Evolutionary conservation across 2,888 invertebrate species (phyloP).

Genomic region (Mystacides longicornis): DNA sequence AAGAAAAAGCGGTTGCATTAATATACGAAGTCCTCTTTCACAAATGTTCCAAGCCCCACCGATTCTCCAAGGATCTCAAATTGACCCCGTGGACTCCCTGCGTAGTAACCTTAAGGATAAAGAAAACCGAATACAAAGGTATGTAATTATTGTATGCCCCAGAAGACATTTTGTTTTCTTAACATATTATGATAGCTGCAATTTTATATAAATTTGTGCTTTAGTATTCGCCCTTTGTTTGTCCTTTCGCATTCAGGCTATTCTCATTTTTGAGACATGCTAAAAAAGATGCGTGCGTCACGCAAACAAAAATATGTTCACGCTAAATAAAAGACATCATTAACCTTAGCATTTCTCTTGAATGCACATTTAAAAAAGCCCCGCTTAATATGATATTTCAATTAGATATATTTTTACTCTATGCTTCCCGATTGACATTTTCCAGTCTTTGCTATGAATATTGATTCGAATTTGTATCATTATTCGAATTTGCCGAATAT

Average conservation of each 20-base stretch:
- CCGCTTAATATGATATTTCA: too few species aligned
- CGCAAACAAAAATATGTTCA: too few species aligned
- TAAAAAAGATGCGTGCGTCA: neutral
- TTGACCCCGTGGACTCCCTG: slow-evolving; percentile 52
- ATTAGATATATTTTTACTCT: too few species aligned
- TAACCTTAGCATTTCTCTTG: neutral
- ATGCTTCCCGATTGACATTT: too few species aligned
- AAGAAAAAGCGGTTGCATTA: slow-evolving; percentile 42
- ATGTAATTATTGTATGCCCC: too few species aligned
- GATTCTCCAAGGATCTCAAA: slow-evolving; percentile 34
- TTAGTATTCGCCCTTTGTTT: neutral
- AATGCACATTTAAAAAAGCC: too few species aligned
- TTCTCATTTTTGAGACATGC: neutral
- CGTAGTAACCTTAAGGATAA: slow-evolving; percentile 69
- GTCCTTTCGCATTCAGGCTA: neutral
- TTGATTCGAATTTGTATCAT: too few species aligned
- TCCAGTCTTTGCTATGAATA: too few species aligned
- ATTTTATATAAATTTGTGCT: neutral
- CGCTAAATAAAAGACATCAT: neutral
- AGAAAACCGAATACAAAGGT: slow-evolving; percentile 76
- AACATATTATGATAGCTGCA: neutral
- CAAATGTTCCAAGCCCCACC: slow-evolving; percentile 36
- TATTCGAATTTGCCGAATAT: too few species aligned
- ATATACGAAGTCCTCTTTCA: slow-evolving; percentile 32
- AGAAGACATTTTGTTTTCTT: neutral